Evolutionary conservation across 2,113 vertebrate genomes (phyloP).

Genomic region (Anser brachyrhynchus): DNA sequence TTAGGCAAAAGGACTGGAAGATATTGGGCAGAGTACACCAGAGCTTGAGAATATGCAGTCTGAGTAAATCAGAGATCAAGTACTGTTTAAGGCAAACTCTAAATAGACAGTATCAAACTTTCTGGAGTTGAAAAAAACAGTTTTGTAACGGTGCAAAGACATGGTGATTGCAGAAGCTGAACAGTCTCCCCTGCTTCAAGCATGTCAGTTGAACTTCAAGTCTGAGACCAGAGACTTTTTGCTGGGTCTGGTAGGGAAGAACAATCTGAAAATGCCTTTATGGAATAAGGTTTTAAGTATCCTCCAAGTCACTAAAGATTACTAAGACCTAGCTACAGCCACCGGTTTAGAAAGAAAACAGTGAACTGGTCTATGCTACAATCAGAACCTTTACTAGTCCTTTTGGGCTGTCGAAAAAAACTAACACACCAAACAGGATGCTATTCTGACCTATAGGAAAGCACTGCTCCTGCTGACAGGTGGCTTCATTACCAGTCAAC

Average conservation of each 20-base stretch:
- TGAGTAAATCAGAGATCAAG: background rate
- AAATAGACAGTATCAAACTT: background rate
- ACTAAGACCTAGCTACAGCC: background rate
- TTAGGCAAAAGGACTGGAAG: background rate
- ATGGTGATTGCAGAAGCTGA: background rate
- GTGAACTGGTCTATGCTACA: background rate
- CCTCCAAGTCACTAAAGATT: background rate
- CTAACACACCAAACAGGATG: background rate
- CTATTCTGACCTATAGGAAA: background rate
- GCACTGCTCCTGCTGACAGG: background rate
- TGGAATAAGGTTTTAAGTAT: background rate
- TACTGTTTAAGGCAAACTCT: background rate
- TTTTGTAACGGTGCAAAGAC: background rate
- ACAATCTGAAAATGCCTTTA: background rate
- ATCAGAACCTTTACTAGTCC: background rate
- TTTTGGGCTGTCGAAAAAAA: background rate
- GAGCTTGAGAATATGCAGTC: background rate
- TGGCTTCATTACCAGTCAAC: background rate
- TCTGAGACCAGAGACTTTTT: background rate
- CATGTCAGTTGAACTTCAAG: background rate
- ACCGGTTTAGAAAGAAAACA: background rate
- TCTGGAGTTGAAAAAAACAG: background rate
- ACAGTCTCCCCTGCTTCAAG: background rate
- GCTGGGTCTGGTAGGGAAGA: accelerated
- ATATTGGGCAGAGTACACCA: background rate